Conservation (phyloP, 2,888 invertebrate genomes). For the Candidula unifasciata region DNA sequence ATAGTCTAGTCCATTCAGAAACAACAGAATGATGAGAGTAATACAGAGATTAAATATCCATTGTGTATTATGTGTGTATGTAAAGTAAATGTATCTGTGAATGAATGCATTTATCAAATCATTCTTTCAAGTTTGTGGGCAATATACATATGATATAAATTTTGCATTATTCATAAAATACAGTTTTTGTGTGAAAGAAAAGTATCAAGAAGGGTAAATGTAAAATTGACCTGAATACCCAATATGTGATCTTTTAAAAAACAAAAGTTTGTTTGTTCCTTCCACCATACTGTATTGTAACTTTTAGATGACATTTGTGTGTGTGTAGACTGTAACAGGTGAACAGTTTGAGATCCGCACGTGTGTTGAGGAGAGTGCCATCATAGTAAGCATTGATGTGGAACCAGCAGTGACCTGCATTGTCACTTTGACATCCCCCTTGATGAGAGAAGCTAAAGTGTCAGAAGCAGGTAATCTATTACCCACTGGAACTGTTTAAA, state of each 20-base stretch:
- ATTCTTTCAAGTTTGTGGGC: too few species aligned
- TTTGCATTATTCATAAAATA: too few species aligned
- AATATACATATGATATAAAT: too few species aligned
- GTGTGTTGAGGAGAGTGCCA: conserved; percentile 89
- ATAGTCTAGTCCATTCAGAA: too few species aligned
- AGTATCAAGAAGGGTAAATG: too few species aligned
- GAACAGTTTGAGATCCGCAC: conserved; percentile 90
- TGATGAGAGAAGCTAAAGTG: conserved; percentile 86
- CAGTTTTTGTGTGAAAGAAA: too few species aligned
- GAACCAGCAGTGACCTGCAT: conserved; percentile 83
- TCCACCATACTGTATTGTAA: not conserved
- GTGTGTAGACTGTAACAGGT: conserved; percentile 82
- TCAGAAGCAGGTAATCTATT: conserved; percentile 67
- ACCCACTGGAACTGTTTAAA: conserved; percentile 3
- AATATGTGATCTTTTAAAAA: not conserved
- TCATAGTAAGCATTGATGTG: conserved; percentile 86
- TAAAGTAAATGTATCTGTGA: too few species aligned
- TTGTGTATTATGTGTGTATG: too few species aligned
- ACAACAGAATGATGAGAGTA: too few species aligned
- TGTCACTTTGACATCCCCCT: conserved; percentile 93
- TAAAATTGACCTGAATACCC: too few species aligned
- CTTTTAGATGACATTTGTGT: not conserved
- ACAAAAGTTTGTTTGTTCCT: not conserved
- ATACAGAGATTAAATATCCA: too few species aligned
- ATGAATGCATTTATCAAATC: too few species aligned